Conservation (phyloP, 2,797 vertebrate species). For the Pseudomugil gertrudae region DNA sequence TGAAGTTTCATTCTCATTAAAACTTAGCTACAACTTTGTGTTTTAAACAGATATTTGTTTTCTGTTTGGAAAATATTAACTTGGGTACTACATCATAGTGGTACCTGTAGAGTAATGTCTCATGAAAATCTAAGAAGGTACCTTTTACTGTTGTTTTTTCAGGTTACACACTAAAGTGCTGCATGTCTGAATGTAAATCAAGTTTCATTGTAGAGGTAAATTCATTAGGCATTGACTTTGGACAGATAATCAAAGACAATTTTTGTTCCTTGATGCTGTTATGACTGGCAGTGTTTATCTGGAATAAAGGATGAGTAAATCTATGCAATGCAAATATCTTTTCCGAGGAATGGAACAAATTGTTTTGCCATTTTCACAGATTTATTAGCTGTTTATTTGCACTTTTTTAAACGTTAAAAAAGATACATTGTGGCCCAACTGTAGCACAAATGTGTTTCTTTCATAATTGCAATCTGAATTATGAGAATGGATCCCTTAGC, state of each 20-base stretch:
- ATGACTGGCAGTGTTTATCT: constrained; percentile 41
- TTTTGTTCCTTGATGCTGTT: constrained; percentile 34
- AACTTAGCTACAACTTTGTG: constrained; percentile 10
- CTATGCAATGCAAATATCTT: constrained; percentile 38
- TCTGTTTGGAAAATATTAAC: constrained; percentile 28
- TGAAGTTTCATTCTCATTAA: constrained; percentile 13
- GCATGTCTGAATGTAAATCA: constrained; percentile 46
- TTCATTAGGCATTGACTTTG: constrained; percentile 33
- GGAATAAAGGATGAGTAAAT: constrained; percentile 36
- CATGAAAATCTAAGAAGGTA: constrained; percentile 44
- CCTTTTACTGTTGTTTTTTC: constrained; percentile 42
- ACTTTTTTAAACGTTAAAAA: constrained; percentile 41
- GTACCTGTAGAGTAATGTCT: constrained; percentile 33
- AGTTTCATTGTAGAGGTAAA: constrained; percentile 20
- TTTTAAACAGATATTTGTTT: constrained; percentile 20
- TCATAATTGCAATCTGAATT: constrained; percentile 45
- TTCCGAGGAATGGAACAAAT: constrained; percentile 33
- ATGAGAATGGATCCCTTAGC: constrained; percentile 33
- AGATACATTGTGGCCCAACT: constrained; percentile 25
- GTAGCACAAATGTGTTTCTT: constrained; percentile 26
- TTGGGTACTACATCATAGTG: constrained; percentile 9
- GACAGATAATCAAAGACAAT: constrained; percentile 47
- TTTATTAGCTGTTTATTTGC: constrained; percentile 15
- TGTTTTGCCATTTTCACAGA: constrained; percentile 38
- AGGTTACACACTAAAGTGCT: constrained; percentile 23